Percentiles rank a stretch among this genome's conserved stretches.
phyloP scores from a whole-genome alignment of 2,113 vertebrate genomes.

The Dipodomys spectabilis region DNA sequence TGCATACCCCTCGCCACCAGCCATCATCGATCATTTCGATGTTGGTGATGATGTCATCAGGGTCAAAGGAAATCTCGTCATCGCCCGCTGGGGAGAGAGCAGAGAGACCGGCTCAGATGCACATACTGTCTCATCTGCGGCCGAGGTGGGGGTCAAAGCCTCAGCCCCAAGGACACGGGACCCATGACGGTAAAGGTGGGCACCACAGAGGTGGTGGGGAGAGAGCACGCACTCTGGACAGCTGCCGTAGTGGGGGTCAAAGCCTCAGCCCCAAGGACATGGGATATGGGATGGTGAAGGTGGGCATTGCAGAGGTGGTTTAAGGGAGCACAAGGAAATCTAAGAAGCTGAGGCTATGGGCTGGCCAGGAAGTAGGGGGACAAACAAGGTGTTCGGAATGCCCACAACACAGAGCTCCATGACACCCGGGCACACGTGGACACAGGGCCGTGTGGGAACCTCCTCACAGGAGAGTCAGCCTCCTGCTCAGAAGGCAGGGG shows the following conservation, averaged over 20 bases:
- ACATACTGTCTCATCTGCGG: background rate
- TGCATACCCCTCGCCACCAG: conserved; percentile 97
- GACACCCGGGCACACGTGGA: background rate
- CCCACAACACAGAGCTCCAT: background rate
- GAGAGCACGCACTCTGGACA: too few species aligned
- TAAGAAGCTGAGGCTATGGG: background rate
- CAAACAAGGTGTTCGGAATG: fast-evolving
- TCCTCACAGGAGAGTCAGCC: background rate
- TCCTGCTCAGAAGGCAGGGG: background rate
- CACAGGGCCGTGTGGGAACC: background rate
- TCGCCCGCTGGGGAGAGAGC: conserved; percentile 90
- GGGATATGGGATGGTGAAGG: background rate
- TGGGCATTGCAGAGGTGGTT: fast-evolving
- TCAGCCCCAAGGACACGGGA: too few species aligned
- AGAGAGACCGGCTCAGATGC: background rate
- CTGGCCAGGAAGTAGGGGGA: background rate
- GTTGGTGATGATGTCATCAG: conserved; percentile 98
- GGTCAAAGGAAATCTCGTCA: conserved; percentile 98
- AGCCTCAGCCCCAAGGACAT: background rate
- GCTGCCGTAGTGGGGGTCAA: too few species aligned
- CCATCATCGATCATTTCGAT: conserved; percentile 99
- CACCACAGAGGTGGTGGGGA: too few species aligned
- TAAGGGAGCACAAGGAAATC: background rate
- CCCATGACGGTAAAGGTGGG: too few species aligned
- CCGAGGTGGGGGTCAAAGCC: too few species aligned